These are phyloP conservation scores for Endomychus coccineus DNA, from an alignment of 2,888 invertebrate species.

Conservation along the genomic window DNA sequence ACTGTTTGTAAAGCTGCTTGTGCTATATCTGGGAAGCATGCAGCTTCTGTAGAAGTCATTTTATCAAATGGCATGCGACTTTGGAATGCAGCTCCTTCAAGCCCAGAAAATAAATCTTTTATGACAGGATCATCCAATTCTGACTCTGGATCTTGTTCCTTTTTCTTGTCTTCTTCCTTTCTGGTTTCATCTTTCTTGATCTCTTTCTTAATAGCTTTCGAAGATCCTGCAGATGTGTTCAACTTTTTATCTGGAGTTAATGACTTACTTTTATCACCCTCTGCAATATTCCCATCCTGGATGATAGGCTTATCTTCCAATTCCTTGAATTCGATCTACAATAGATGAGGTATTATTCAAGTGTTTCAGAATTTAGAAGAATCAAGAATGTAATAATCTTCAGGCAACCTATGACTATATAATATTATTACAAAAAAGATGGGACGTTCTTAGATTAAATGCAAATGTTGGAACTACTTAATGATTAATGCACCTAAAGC, in stretches of 20 bases:
- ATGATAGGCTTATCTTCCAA: slow-evolving; percentile 59
- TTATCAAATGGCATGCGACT: slow-evolving; percentile 91
- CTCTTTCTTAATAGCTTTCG: slow-evolving; percentile 42
- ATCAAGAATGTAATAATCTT: no score
- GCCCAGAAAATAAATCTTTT: slow-evolving; percentile 45
- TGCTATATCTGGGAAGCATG: slow-evolving; percentile 87
- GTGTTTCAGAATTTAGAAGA: no score
- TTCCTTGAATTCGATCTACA: slow-evolving; percentile 58
- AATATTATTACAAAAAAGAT: no score
- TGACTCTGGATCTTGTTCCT: slow-evolving; percentile 56
- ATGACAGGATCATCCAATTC: slow-evolving; percentile 60
- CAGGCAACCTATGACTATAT: no score
- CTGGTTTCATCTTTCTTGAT: slow-evolving; percentile 48
- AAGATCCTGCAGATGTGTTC: slow-evolving; percentile 41
- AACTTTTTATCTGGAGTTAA: slow-evolving; percentile 50
- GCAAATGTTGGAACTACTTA: no score
- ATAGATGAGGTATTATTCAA: background rate
- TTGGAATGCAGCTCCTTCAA: slow-evolving; percentile 91
- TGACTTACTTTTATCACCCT: slow-evolving; percentile 7
- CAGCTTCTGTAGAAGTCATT: slow-evolving; percentile 87
- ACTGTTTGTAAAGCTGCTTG: slow-evolving; percentile 74
- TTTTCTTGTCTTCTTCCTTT: slow-evolving; percentile 48
- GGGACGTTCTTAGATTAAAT: no score
- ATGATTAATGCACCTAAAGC: no score
- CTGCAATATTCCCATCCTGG: slow-evolving; percentile 54